These are phyloP conservation scores for Clinocottus analis DNA, from an alignment of 2,113 vertebrate genomes.

Conservation along the genomic window DNA sequence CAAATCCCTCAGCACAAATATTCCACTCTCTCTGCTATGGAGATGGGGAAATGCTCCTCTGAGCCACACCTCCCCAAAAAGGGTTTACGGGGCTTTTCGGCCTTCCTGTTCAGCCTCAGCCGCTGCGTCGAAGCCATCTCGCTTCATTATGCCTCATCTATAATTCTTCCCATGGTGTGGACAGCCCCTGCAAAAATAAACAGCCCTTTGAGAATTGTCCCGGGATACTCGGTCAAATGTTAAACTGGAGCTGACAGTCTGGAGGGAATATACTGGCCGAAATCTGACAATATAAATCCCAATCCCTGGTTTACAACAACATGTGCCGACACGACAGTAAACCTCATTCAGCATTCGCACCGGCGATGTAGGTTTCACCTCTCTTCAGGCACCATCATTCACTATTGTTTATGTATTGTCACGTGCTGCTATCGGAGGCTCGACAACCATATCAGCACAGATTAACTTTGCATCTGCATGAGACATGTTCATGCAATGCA, in stretches of 20 bases:
- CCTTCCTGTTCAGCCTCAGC: constrained; percentile 3
- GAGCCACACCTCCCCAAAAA: constrained; percentile 6
- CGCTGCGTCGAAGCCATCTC: not conserved
- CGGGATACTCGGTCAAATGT: constrained; percentile 27
- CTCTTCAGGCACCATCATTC: constrained; percentile 1
- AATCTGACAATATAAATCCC: constrained; percentile 6
- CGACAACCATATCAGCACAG: constrained; percentile 1
- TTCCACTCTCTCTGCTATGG: constrained; percentile 3
- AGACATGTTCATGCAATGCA: not conserved
- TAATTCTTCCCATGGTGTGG: not conserved
- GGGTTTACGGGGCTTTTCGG: constrained; percentile 22
- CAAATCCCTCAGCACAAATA: constrained; percentile 34
- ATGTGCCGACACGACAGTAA: not conserved
- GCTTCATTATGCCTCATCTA: not conserved
- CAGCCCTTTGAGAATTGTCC: constrained; percentile 10
- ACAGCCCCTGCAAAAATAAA: constrained; percentile 18
- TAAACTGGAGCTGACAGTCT: constrained; percentile 21
- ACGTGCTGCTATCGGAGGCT: not conserved
- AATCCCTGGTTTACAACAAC: not conserved
- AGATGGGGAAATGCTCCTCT: constrained; percentile 1
- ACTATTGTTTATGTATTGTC: constrained; percentile 14
- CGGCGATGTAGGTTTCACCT: not conserved
- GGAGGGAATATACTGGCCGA: constrained; percentile 2
- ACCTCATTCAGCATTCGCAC: not conserved
- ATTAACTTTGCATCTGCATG: constrained; percentile 13